Percentiles rank a stretch among this genome's conserved stretches.
Evolutionary conservation across 1,140 invertebrate genomes (phyloP).

Genomic region (Dendrolimus punctatus): DNA sequence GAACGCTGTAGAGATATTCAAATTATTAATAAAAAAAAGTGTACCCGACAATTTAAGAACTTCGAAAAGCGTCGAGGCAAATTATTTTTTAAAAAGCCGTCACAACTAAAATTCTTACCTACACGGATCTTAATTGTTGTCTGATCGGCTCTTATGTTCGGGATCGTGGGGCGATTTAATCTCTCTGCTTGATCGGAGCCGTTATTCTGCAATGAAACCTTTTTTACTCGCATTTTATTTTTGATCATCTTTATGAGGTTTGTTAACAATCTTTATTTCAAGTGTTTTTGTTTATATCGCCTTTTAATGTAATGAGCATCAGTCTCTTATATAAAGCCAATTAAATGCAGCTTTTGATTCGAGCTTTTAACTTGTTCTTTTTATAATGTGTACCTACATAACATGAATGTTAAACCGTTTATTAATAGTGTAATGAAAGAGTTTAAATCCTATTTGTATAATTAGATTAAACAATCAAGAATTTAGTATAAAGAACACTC

Average conservation of each 20-base stretch:
- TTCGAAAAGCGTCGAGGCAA: slow-evolving; percentile 10
- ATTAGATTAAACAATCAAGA: too few species aligned
- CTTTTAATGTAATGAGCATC: too few species aligned
- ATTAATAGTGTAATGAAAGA: too few species aligned
- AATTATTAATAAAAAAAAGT: slow-evolving; percentile 12
- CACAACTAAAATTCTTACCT: slow-evolving; percentile 21
- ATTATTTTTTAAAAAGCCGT: slow-evolving; percentile 21
- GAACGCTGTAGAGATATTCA: slow-evolving; percentile 10
- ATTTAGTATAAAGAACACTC: too few species aligned
- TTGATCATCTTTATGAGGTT: slow-evolving; percentile 7
- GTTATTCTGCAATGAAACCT: slow-evolving; percentile 17
- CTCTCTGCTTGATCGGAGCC: slow-evolving; percentile 11
- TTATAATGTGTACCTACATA: too few species aligned
- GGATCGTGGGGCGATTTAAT: slow-evolving; percentile 19
- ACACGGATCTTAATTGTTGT: slow-evolving; percentile 26
- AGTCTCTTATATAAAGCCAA: too few species aligned
- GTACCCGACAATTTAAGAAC: slow-evolving; percentile 15
- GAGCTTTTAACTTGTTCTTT: too few species aligned
- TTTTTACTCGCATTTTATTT: slow-evolving; percentile 7
- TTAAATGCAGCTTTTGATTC: too few species aligned
- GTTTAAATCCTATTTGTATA: too few species aligned
- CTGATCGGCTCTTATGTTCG: slow-evolving; percentile 21
- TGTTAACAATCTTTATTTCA: slow-evolving; percentile 3
- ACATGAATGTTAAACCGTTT: too few species aligned
- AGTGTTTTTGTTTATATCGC: too few species aligned